phyloP scores from a whole-genome alignment of 1,140 invertebrate genomes.

The Pseudomyrmex sp. region DNA sequence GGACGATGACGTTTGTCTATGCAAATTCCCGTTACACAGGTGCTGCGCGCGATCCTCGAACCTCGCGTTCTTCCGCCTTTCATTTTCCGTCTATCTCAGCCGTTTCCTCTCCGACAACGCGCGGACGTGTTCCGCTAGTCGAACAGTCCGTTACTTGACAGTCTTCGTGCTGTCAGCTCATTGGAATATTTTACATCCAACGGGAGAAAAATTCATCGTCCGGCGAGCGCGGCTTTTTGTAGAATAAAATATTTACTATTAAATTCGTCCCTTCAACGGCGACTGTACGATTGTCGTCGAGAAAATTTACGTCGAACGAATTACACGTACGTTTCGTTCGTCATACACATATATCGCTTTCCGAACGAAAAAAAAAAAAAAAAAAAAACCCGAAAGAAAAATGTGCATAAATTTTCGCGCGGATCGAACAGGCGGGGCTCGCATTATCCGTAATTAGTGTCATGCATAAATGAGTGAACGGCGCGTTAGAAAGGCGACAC shows the following conservation, averaged over 20 bases:
- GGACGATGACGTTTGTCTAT: constrained; percentile 72
- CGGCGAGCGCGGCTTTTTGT: not conserved
- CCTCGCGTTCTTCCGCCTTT: constrained; percentile 43
- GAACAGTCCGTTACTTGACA: constrained; percentile 6
- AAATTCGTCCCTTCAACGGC: constrained; percentile 9
- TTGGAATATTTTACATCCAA: constrained; percentile 71
- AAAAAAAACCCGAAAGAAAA: constrained; percentile 24
- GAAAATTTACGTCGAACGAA: not conserved
- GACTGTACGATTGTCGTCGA: constrained; percentile 7
- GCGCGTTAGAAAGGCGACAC: constrained; percentile 28
- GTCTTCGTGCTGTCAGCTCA: constrained; percentile 37
- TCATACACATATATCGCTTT: not conserved
- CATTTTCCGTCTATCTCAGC: constrained; percentile 32
- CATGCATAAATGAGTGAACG: constrained; percentile 46
- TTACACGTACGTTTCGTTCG: not conserved
- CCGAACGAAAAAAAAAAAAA: constrained; percentile 11
- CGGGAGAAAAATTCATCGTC: constrained; percentile 32
- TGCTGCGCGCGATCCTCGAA: constrained; percentile 8
- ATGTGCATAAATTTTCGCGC: not conserved
- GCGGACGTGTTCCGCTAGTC: constrained; percentile 17
- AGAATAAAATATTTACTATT: constrained; percentile 1
- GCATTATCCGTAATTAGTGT: constrained; percentile 52
- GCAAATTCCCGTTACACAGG: constrained; percentile 66
- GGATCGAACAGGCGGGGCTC: not conserved
- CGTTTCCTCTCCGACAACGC: not conserved